Conservation (phyloP, 2,888 invertebrate genomes). For the Poecilobothrus nobilitatus region DNA sequence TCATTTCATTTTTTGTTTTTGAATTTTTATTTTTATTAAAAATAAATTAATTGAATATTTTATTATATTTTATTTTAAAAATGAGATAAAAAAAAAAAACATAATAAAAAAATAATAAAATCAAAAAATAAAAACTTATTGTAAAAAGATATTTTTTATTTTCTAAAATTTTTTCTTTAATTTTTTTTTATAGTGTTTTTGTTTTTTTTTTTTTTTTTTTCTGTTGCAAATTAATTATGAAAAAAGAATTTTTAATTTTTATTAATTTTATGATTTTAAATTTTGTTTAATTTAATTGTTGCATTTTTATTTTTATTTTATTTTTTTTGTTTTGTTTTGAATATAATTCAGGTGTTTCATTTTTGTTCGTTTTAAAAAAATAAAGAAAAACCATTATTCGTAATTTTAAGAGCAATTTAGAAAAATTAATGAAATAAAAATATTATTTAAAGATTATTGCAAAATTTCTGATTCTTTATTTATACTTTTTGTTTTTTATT, state of each 20-base stretch:
- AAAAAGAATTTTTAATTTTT: background rate
- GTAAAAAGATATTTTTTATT: background rate
- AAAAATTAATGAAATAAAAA: background rate
- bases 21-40: background rate
- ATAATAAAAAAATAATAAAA: background rate
- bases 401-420: background rate
- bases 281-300: background rate
- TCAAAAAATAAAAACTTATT: constrained; percentile 1
- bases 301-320: background rate
- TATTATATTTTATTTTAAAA: background rate
- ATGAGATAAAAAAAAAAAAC: background rate
- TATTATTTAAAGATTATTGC: background rate
- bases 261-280: background rate
- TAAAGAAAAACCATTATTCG: background rate
- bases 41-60: too few relatives aligned
- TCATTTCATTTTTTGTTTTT: constrained; percentile 7
- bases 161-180: constrained; percentile 11
- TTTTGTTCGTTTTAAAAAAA: background rate
- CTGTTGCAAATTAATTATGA: background rate
- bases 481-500: background rate
- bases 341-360: background rate
- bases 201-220: background rate
- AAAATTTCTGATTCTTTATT: constrained; percentile 12
- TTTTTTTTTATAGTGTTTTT: background rate
- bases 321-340: background rate